Evolutionary conservation across 2,888 invertebrate genomes (phyloP).

Genomic region (Diarsia mendica): DNA sequence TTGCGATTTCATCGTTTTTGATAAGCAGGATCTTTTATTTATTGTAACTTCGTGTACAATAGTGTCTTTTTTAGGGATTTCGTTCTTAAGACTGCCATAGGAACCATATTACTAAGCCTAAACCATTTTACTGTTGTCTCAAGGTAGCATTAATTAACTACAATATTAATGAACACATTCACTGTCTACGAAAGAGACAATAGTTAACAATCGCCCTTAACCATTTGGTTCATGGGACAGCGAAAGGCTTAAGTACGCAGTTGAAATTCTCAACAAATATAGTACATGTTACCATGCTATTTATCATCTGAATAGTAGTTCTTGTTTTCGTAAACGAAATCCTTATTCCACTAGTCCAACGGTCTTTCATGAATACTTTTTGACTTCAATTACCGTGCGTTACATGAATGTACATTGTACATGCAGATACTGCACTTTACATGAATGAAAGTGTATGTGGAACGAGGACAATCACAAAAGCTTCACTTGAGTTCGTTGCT

Average conservation of each 20-base stretch:
- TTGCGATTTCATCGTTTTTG: slow-evolving; percentile 20
- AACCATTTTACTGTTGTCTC: not conserved
- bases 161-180: not conserved
- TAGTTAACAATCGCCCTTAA: not conserved
- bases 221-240: not conserved
- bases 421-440: not conserved
- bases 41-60: too few relatives aligned
- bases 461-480: slow-evolving; percentile 11
- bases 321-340: not conserved
- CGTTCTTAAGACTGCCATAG: too few relatives aligned
- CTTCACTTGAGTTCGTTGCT: not conserved
- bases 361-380: not conserved
- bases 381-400: not conserved
- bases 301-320: not conserved
- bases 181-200: not conserved
- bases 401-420: not conserved
- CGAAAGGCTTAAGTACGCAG: not conserved
- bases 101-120: not conserved
- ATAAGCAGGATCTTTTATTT: not conserved
- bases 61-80: too few relatives aligned
- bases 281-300: not conserved
- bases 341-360: not conserved
- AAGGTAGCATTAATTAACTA: slow-evolving; percentile 7
- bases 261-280: not conserved
- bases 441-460: not conserved